Conservation (phyloP, 1,140 invertebrate species). For the Nephotettix cincticeps region DNA sequence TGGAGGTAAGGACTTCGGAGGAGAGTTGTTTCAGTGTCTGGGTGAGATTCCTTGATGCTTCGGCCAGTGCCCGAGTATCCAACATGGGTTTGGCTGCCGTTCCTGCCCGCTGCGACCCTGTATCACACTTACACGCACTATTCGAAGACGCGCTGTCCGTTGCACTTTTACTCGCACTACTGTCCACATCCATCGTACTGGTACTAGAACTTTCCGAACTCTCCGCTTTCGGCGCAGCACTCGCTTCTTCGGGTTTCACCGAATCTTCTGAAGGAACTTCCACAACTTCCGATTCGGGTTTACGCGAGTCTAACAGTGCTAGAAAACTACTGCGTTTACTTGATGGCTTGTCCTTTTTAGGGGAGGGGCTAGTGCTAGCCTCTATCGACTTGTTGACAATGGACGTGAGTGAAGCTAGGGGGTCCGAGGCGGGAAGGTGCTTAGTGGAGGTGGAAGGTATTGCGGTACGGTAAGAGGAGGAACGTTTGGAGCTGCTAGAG, state of each 20-base stretch:
- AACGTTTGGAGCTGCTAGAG: constrained; percentile 29
- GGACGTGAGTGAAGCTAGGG: constrained; percentile 23
- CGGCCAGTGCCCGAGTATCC: constrained; percentile 76
- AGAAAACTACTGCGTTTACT: constrained; percentile 7
- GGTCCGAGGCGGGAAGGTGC: constrained; percentile 24
- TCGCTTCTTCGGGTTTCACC: background rate
- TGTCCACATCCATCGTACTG: constrained; percentile 18
- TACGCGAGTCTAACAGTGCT: constrained; percentile 11
- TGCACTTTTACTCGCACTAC: background rate
- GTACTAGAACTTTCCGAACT: background rate
- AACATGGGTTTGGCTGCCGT: constrained; percentile 49
- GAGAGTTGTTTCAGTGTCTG: constrained; percentile 89
- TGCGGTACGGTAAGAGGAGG: constrained; percentile 22
- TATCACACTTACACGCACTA: constrained; percentile 30
- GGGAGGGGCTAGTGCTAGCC: background rate
- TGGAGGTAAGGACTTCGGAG: constrained; percentile 76
- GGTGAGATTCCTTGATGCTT: constrained; percentile 87
- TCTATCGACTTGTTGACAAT: constrained; percentile 32
- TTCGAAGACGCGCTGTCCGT: background rate
- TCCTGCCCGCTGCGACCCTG: constrained; percentile 38
- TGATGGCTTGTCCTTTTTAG: background rate
- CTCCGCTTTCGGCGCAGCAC: background rate
- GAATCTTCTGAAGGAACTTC: background rate
- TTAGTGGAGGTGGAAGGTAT: constrained; percentile 5
- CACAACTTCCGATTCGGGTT: background rate